These are phyloP conservation scores for Itoplectis maculator DNA, from an alignment of 2,888 invertebrate species.

Conservation along the genomic window DNA sequence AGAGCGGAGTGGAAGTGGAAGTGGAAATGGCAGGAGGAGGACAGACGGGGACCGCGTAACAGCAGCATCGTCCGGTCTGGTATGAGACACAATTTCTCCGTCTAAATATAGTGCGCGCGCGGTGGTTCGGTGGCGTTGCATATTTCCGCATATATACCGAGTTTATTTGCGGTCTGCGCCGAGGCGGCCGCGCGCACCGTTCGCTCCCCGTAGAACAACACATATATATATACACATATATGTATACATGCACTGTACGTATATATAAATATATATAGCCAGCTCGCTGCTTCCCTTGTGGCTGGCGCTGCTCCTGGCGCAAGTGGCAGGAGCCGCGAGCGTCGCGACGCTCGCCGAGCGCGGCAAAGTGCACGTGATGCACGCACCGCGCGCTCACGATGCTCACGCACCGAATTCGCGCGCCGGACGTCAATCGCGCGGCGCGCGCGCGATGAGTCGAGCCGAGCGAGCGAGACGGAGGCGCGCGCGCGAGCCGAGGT, in stretches of 20 bases:
- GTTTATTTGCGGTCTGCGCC: slow-evolving; percentile 79
- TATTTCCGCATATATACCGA: slow-evolving; percentile 82
- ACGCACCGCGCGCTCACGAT: too few species aligned
- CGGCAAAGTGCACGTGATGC: too few species aligned
- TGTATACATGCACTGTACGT: too few species aligned
- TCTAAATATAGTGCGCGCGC: slow-evolving; percentile 78
- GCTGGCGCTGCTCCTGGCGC: too few species aligned
- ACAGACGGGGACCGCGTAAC: slow-evolving; percentile 63
- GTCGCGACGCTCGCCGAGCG: too few species aligned
- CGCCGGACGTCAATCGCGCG: slow-evolving; percentile 55
- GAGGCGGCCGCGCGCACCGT: slow-evolving; percentile 54
- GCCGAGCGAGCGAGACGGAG: slow-evolving; percentile 42
- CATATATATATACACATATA: too few species aligned
- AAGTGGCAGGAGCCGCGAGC: too few species aligned
- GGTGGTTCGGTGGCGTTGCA: slow-evolving; percentile 79
- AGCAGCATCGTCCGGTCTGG: slow-evolving; percentile 76
- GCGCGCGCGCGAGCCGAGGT: slow-evolving; percentile 70
- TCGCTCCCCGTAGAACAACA: slow-evolving; percentile 22
- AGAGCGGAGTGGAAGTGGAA: neutral
- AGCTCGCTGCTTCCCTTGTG: too few species aligned
- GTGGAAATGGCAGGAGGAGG: slow-evolving; percentile 27
- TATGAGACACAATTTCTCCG: slow-evolving; percentile 82
- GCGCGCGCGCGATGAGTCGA: neutral
- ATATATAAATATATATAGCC: too few species aligned
- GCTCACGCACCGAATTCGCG: too few species aligned